Conservation (phyloP, 2,888 invertebrate species). For the Pecten maximus region DNA sequence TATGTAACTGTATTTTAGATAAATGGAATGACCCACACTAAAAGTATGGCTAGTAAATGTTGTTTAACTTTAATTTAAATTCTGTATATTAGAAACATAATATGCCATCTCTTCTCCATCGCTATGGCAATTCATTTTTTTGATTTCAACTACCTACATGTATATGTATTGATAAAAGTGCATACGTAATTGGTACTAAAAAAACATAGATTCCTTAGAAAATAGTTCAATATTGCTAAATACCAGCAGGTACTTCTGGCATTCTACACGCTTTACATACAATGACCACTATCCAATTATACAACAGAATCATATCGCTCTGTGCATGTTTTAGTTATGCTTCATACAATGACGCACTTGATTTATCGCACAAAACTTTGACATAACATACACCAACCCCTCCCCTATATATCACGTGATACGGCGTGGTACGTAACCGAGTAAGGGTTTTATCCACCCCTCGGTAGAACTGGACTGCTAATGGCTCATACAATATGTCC, state of each 20-base stretch:
- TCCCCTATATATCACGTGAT: not conserved
- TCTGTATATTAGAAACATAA: no score
- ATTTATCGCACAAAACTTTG: not conserved
- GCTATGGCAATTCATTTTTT: no score
- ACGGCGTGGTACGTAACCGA: not conserved
- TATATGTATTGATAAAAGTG: no score
- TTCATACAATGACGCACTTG: not conserved
- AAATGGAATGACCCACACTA: no score
- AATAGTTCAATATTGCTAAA: no score
- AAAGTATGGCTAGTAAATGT: no score
- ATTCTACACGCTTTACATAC: not conserved
- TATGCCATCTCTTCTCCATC: no score
- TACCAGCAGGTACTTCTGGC: not conserved
- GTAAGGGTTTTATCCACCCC: not conserved
- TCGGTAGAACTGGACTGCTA: not conserved
- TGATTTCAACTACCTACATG: no score
- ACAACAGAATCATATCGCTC: not conserved
- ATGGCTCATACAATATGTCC: not conserved
- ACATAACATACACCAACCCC: not conserved
- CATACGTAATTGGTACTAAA: no score
- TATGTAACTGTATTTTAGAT: no score
- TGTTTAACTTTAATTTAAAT: no score
- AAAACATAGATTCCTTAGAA: no score
- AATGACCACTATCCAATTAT: not conserved
- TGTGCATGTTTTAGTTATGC: not conserved